Percentiles rank a stretch among this genome's conserved stretches.
Evolutionary conservation across 2,113 vertebrate species (phyloP).

Genomic region (Sturnira hondurensis): DNA sequence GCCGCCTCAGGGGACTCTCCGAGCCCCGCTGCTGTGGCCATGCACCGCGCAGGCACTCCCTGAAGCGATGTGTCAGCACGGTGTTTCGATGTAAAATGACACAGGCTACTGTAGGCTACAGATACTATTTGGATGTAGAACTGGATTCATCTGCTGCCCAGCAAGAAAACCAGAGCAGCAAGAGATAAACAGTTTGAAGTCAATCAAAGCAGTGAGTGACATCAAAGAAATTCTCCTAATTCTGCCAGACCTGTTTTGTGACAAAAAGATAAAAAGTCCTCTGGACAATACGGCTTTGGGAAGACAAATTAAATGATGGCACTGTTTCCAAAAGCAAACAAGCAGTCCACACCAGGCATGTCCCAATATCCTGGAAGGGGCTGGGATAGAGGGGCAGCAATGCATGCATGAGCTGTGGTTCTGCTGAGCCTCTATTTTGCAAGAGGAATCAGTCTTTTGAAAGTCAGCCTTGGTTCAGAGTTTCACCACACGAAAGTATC

Average conservation of each 20-base stretch:
- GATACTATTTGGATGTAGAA: not conserved
- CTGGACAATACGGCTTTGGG: not conserved
- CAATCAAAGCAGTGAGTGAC: conserved; percentile 49
- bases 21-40: not conserved
- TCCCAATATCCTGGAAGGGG: not conserved
- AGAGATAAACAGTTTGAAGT: conserved; percentile 33
- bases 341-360: not conserved
- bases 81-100: not conserved
- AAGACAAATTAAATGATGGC: not conserved
- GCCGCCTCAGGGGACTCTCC: not conserved
- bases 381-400: not conserved
- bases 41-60: not conserved
- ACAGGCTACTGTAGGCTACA: not conserved
- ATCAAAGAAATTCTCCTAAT: not conserved
- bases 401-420: not conserved
- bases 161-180: not conserved
- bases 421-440: not conserved
- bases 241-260: conserved; percentile 37
- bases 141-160: conserved; percentile 21
- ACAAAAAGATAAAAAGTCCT: conserved; percentile 33
- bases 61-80: not conserved
- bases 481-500: not conserved
- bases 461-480: not conserved
- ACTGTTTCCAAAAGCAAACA: not conserved
- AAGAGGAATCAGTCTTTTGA: not conserved